Evolutionary conservation across 2,797 vertebrate genomes (phyloP), one percentile per base, ranked within the genome.

Genomic region (Chanos chanos): DNA sequence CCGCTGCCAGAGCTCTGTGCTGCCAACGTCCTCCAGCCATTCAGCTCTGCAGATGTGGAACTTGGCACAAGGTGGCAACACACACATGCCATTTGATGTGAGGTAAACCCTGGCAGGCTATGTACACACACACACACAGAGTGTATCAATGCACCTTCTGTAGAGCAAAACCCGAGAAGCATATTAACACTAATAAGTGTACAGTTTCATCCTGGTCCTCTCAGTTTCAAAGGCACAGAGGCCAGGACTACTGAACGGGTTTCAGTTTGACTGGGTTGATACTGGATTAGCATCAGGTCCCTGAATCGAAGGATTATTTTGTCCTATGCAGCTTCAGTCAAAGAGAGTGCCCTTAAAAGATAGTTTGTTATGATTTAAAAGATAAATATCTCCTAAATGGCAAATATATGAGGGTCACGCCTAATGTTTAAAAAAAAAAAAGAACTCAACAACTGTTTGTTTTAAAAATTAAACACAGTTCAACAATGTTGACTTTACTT

Each of bases 41-140:
- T 33, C 27, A 53, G 22, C 40, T 64, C 61, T 65, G 31, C 74
- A 82, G 61, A 81, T 77, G 78, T 80, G 71, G 28, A 5, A 30
- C 59, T 59, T 74, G 75, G 77, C 74, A 70, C 6, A 18, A 39
- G 57, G 30, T 13, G 36, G 18, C 55, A 58, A 54, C 52, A 56
- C 34, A 59, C 51, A 66, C 65, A 40, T 50, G 62, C 64, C 21
- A 61, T 49, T 48, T 34, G 41, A 49, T 7, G 16, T 30, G 28
- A 37, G 28, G 5, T 18, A 24, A n/a, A 39, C 44, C 36, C 13
- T 48, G 25, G 41, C 37, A 40, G 34, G 4, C 52, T 1, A 41
- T 31, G 50, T 54, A 59, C 60, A 70, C 48, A 61, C 43, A 65
- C 48, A 62, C 51, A 44, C 40, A 22, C 22, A 30, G 12, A 18